phyloP scores from a whole-genome alignment of 35 echinoderm and acorn worm species.

The Strongylocentrotus purpuratus region DNA sequence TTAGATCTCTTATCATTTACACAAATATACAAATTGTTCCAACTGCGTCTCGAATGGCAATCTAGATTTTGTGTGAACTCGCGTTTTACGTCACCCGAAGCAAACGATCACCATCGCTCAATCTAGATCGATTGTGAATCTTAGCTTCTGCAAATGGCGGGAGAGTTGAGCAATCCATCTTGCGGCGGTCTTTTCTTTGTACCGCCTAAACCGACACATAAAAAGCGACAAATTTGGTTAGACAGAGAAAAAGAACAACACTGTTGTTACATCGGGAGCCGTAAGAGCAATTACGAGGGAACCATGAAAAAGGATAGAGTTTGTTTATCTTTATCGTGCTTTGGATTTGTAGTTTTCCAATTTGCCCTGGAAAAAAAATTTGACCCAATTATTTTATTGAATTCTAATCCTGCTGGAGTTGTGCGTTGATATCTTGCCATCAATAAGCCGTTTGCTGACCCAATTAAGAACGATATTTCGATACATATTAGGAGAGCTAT shows the following conservation, averaged over 20 bases:
- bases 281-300: background rate
- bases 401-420: slow-evolving; percentile 1
- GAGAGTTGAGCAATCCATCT: slow-evolving; percentile 32
- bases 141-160: slow-evolving; percentile 35
- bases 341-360: background rate
- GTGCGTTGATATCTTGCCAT: background rate
- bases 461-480: background rate
- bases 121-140: slow-evolving; percentile 42
- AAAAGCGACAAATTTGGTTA: slow-evolving; percentile 35
- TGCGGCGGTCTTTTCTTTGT: slow-evolving; percentile 1
- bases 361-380: background rate
- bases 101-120: slow-evolving; percentile 33
- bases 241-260: background rate
- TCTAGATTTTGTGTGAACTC: background rate
- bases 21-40: background rate
- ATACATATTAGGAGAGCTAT: background rate
- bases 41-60: background rate
- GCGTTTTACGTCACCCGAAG: background rate
- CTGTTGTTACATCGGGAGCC: background rate
- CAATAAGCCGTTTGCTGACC: background rate
- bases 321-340: background rate
- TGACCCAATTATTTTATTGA: slow-evolving; percentile 13
- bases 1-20: no score
- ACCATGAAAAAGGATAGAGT: background rate
- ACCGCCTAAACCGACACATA: background rate